Evolutionary conservation across 1,140 invertebrate genomes (phyloP).

Genomic region (Ganaspis sp.): DNA sequence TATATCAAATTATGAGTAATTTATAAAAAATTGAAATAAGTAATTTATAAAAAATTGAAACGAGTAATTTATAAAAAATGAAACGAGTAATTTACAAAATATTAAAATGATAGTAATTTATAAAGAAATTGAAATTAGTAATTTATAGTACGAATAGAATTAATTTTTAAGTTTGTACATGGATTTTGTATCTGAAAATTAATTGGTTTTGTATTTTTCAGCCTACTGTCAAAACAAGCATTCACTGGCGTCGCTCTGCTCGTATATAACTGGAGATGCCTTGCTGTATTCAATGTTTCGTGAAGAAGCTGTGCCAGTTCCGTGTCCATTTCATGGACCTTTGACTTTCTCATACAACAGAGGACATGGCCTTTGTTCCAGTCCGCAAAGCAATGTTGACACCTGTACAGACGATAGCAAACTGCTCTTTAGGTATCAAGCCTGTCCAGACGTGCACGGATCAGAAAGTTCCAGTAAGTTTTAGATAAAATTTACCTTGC

Average conservation of each 20-base stretch:
- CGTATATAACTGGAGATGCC: conserved; percentile 91
- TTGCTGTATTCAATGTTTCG: conserved; percentile 92
- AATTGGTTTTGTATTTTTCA: conserved; percentile 69
- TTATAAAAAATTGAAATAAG: too few relatives aligned
- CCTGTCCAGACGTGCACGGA: conserved; percentile 91
- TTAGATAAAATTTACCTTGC: conserved; percentile 10
- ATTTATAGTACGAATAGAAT: background rate
- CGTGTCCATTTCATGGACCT: conserved; percentile 88
- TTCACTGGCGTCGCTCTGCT: conserved; percentile 86
- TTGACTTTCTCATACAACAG: conserved; percentile 89
- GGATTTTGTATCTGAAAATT: background rate
- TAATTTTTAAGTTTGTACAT: too few relatives aligned
- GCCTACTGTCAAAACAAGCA: conserved; percentile 87
- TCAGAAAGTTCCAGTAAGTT: conserved; percentile 87
- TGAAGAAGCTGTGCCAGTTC: conserved; percentile 86
- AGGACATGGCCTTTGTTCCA: conserved; percentile 89
- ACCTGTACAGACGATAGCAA: conserved; percentile 92
- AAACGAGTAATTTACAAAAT: too few relatives aligned
- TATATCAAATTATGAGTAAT: too few relatives aligned
- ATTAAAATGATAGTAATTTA: too few relatives aligned
- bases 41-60: too few relatives aligned
- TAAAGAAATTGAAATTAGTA: background rate
- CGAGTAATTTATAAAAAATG: too few relatives aligned
- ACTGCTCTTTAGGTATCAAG: conserved; percentile 91
- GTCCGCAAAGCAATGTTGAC: conserved; percentile 90